Base-by-base conservation (phyloP, 2,888 invertebrate genomes). In the Fragum fragum region DNA sequence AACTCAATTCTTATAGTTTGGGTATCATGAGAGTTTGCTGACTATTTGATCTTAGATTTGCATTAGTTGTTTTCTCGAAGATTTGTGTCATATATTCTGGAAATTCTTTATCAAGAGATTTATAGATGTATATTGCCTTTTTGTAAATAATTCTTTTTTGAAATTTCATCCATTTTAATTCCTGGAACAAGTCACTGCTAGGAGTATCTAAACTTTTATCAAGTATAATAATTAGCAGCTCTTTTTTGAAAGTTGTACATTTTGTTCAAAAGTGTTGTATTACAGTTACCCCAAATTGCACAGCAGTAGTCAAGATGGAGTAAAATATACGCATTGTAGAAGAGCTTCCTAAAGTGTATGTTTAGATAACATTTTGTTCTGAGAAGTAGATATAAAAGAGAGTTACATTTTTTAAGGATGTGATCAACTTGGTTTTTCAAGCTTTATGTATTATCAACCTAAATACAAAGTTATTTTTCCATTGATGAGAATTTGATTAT, bases 241-340 rank as follows among this genome's bases (percentile, higher is more conserved):
- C 73, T 53, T 26, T 63, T 47, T 47, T 47, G 71, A 36, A 72
- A 57, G 32, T 72, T 72, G 5, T 55, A 26, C 3, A 72, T 16
- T 18, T 53, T 32, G 16, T 52, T 47, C 18, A 70, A 14, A 5
- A 70, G 32, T 53, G n/a, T 55, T 55, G 28, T 36, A 29, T 23
- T 72, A 39, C 71, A 57, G 47, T 61, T 61, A 26, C 61, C 73
- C 61, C 74, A 74, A 18, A 74, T 74, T n/a, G 66, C 29, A 36
- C 53, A 63, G 53, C 63, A 74, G 59, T 74, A 66, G n/a, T 74
- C 66, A 21, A 73, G 47, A 63, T 59, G 61, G 16, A 26, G 39
- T 23, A 73, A 29, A 26, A 73, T 59, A n/a, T 59, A 72, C 21
- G 57, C 72, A 72, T 72, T 72, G 42, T 36, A 72, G 28, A 71